A percentile compares a stretch with the other conserved stretches of the same genome.
These are phyloP conservation scores for Ammodytes dubius DNA, from an alignment of 2,113 vertebrate species.

Conservation along the genomic window DNA sequence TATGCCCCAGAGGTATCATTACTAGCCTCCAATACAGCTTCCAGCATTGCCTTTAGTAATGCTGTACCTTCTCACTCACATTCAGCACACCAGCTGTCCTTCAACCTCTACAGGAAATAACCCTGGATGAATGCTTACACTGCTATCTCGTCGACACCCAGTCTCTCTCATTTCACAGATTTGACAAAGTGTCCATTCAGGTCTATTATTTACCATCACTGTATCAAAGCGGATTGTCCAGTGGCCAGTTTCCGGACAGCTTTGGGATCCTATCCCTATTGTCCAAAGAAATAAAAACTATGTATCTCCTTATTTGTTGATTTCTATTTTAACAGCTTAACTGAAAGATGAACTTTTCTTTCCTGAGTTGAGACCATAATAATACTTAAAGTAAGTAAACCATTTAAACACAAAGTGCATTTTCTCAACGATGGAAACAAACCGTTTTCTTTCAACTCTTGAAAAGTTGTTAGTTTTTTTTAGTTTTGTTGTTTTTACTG, in stretches of 20 bases:
- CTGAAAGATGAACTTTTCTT: not conserved
- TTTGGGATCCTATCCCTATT: not conserved
- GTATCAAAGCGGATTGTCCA: not conserved
- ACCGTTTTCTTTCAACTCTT: not conserved
- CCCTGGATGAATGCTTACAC: not conserved
- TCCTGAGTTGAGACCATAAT: not conserved
- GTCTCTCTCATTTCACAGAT: not conserved
- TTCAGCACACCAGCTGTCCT: slow-evolving; percentile 5
- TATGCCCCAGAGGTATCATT: slow-evolving; percentile 4
- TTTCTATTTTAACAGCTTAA: not conserved
- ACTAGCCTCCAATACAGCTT: not conserved
- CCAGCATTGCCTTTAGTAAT: not conserved
- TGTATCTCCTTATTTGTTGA: not conserved
- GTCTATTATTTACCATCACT: not conserved
- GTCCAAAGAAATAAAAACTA: not conserved
- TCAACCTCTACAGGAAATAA: slow-evolving; percentile 16
- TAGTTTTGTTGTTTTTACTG: not conserved
- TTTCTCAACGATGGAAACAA: not conserved
- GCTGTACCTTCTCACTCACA: not conserved
- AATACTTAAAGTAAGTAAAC: not conserved
- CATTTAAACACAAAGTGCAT: not conserved
- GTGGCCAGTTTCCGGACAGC: not conserved
- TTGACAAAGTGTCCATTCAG: too few relatives aligned
- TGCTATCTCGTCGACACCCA: not conserved
- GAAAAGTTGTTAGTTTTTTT: not conserved